Conservation (phyloP, 30 jellyfish, hydroid and myxozoan species). For the Mastigias papua region DNA sequence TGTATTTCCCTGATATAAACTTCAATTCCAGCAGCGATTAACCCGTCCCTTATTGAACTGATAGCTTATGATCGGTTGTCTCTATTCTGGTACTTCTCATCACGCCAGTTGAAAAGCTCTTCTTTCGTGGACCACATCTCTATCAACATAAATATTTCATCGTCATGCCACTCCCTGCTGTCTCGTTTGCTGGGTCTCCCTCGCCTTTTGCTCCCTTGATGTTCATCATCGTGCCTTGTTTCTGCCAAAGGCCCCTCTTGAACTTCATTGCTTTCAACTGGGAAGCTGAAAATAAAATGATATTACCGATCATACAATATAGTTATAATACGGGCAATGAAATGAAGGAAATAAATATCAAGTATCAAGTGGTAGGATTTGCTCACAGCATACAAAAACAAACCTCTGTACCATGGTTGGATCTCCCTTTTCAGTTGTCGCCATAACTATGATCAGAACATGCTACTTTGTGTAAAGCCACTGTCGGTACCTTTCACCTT, state of each 20-base stretch:
- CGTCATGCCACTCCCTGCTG: slow-evolving; percentile 8
- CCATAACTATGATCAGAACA: no score
- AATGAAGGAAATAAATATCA: no score
- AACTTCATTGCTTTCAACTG: neutral
- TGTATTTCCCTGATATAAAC: no score
- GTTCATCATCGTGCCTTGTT: neutral
- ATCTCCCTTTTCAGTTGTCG: no score
- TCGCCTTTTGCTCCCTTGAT: neutral
- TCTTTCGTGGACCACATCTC: neutral
- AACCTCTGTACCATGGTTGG: no score
- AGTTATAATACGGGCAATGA: no score
- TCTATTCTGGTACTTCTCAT: slow-evolving; percentile 2
- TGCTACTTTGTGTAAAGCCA: neutral
- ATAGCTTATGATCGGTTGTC: slow-evolving; percentile 15
- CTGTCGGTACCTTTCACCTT: neutral
- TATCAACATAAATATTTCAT: slow-evolving; percentile 23
- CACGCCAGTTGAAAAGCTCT: slow-evolving; percentile 17
- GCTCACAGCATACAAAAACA: no score
- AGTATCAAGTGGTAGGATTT: no score
- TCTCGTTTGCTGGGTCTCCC: neutral
- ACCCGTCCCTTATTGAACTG: no score
- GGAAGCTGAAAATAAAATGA: neutral
- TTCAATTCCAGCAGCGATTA: no score
- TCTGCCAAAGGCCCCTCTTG: neutral
- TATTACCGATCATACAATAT: no score